A percentile compares a stretch with the other conserved stretches of the same genome.
Conservation (phyloP, 2,888 invertebrate genomes). For the Agriopis aurantiaria region DNA sequence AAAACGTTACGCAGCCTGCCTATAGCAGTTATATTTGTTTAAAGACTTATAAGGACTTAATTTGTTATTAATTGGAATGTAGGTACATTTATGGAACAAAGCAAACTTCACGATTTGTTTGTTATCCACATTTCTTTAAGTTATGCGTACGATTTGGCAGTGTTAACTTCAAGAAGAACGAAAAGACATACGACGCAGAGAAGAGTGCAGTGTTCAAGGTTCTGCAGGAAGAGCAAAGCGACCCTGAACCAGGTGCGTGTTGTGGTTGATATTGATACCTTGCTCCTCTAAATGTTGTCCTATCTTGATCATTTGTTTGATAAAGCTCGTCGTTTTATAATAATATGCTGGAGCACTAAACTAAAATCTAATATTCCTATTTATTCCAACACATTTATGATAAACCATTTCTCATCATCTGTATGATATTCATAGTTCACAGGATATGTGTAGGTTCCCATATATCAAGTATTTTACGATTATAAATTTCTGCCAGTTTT, state of each 20-base stretch:
- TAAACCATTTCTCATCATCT: constrained; percentile 20
- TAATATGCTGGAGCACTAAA: constrained; percentile 1
- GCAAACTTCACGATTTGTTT: too few relatives aligned
- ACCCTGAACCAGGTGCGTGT: constrained; percentile 90
- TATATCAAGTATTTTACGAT: neutral
- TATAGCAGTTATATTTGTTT: too few relatives aligned
- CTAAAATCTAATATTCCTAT: constrained; percentile 15
- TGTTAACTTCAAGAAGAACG: constrained; percentile 98
- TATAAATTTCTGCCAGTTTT: constrained; percentile 1
- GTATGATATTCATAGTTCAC: constrained; percentile 17
- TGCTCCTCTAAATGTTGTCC: constrained; percentile 12
- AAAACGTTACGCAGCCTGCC: too few relatives aligned
- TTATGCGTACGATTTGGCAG: constrained; percentile 79
- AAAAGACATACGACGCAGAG: constrained; percentile 94
- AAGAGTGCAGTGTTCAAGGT: constrained; percentile 97
- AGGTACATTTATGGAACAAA: too few relatives aligned
- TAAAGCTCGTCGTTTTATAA: constrained; percentile 3
- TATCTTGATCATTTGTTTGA: constrained; percentile 2
- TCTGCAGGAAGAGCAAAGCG: constrained; percentile 95
- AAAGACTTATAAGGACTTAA: too few relatives aligned
- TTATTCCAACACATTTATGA: constrained; percentile 23
- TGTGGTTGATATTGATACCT: constrained; percentile 13
- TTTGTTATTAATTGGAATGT: neutral
- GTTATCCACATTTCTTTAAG: neutral
- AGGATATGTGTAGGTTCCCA: constrained; percentile 1